These are phyloP conservation scores for Electrona antarctica DNA, from an alignment of 2,113 vertebrate genomes.

Conservation along the genomic window DNA sequence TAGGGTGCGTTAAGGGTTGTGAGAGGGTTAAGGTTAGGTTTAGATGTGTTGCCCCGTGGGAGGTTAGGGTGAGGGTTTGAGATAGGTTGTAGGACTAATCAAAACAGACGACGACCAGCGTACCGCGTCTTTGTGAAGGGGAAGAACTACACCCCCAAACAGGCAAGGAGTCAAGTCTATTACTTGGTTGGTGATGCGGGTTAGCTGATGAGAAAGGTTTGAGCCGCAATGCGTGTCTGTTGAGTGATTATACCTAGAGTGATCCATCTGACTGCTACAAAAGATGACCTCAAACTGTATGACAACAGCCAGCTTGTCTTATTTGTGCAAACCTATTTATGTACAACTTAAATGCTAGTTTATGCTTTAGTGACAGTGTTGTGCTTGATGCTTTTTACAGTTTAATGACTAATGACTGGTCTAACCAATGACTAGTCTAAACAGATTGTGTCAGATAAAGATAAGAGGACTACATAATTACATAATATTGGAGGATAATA, in stretches of 20 bases:
- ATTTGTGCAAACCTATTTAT: background rate
- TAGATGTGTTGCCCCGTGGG: too few relatives aligned
- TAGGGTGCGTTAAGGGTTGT: too few relatives aligned
- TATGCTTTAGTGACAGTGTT: background rate
- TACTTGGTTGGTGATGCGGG: too few relatives aligned
- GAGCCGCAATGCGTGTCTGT: background rate
- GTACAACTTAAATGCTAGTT: background rate
- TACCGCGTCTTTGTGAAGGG: slow-evolving; percentile 91
- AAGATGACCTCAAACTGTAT: background rate
- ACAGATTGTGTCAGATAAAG: too few relatives aligned
- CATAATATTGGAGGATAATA: too few relatives aligned
- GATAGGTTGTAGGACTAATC: background rate
- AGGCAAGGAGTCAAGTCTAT: slow-evolving; percentile 67
- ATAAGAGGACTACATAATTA: too few relatives aligned
- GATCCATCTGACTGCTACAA: background rate
- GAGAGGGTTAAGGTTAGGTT: too few relatives aligned
- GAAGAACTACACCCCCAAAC: slow-evolving; percentile 88
- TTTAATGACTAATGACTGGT: too few relatives aligned
- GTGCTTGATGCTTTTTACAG: too few relatives aligned
- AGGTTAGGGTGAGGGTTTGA: too few relatives aligned
- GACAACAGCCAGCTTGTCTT: background rate
- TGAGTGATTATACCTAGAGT: background rate
- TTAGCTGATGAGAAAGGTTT: too few relatives aligned
- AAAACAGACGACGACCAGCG: slow-evolving; percentile 78
- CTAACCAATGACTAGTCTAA: too few relatives aligned